phyloP scores from a whole-genome alignment of 1,140 invertebrate species.

The Procambarus virginalis region DNA sequence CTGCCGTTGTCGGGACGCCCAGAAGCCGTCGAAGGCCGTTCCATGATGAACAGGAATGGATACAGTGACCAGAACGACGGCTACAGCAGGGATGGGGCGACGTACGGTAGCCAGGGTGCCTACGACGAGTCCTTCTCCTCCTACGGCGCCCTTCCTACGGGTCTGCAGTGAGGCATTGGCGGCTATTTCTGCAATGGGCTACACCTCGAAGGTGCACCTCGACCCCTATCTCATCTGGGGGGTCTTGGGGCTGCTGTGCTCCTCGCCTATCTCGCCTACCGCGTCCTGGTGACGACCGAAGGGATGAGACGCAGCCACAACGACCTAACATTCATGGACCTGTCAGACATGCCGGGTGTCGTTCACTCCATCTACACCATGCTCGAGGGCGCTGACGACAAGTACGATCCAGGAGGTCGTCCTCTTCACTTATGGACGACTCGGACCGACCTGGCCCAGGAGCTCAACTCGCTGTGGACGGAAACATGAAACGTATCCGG shows the following conservation, averaged over 20 bases:
- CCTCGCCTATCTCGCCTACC: conserved; percentile 52
- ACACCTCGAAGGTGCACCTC: conserved; percentile 27
- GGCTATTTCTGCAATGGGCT: not conserved
- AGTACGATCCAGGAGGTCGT: conserved; percentile 18
- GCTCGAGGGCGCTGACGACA: conserved; percentile 36
- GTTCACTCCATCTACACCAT: conserved; percentile 49
- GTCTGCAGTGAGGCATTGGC: not conserved
- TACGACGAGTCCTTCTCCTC: conserved; percentile 9
- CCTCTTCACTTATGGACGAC: conserved; percentile 2
- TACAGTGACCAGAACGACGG: conserved; percentile 23
- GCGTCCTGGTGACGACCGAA: conserved; percentile 49
- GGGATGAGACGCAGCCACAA: not conserved
- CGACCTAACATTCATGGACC: conserved; percentile 50
- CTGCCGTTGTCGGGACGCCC: too few relatives aligned
- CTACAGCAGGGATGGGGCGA: not conserved
- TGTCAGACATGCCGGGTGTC: conserved; percentile 46
- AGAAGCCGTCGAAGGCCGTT: conserved; percentile 6
- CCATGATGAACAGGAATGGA: not conserved
- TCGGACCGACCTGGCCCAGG: conserved; percentile 39
- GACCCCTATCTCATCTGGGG: conserved; percentile 55
- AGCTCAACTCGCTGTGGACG: conserved; percentile 42
- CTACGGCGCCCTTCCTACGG: conserved; percentile 23
- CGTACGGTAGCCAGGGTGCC: conserved; percentile 24
- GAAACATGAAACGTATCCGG: conserved; percentile 22
- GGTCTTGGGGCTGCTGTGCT: conserved; percentile 46